These are phyloP conservation scores for Anguilla marmorata DNA, from an alignment of 2,797 vertebrate species.

Conservation along the genomic window DNA sequence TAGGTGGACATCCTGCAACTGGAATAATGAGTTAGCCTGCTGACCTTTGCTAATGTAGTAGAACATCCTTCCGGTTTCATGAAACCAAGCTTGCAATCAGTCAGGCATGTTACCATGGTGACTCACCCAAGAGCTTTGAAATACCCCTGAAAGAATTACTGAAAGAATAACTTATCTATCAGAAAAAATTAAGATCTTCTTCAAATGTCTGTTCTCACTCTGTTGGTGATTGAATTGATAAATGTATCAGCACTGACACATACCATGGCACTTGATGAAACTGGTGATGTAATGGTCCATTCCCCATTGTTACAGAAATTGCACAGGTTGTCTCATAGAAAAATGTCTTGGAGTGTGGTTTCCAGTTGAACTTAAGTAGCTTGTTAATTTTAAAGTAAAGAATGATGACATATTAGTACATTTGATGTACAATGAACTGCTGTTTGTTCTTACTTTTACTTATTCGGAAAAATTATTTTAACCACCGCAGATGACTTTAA, in stretches of 20 bases:
- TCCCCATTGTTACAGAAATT: neutral
- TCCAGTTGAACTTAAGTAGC: neutral
- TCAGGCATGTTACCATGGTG: neutral
- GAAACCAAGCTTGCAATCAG: neutral
- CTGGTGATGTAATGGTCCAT: neutral
- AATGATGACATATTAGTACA: neutral
- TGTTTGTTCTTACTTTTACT: neutral
- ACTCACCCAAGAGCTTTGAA: neutral
- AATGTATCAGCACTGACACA: neutral
- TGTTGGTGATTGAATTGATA: too few relatives aligned
- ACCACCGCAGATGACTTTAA: neutral
- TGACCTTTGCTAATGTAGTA: neutral
- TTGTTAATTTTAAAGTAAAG: neutral
- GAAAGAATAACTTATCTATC: neutral
- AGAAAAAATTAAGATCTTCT: neutral
- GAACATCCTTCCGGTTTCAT: neutral
- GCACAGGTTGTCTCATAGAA: neutral
- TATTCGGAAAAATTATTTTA: neutral
- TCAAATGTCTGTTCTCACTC: too few relatives aligned
- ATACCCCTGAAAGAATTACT: neutral
- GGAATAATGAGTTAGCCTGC: slow-evolving; percentile 1
- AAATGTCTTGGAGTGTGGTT: neutral
- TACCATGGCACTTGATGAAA: neutral
- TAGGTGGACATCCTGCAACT: neutral
- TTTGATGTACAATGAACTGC: neutral